Percentiles rank a stretch among this genome's conserved stretches.
Conservation (phyloP, 2,113 vertebrate species). For the Octodon degus region DNA sequence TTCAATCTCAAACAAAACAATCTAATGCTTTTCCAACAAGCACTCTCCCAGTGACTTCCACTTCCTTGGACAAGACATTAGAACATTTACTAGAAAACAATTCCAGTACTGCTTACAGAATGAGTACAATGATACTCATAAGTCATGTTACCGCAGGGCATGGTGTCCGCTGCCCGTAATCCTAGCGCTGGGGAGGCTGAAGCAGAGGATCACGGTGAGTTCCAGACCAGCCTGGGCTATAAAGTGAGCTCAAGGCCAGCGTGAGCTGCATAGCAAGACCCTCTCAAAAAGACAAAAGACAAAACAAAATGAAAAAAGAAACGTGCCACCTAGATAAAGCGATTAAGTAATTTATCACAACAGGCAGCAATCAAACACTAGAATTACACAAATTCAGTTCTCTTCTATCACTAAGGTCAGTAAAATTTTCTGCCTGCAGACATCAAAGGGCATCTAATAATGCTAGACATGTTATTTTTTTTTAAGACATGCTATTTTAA, state of each 20-base stretch:
- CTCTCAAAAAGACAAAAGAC: too few relatives aligned
- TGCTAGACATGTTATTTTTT: too few relatives aligned
- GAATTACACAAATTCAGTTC: neutral
- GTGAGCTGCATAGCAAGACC: too few relatives aligned
- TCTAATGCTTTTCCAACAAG: neutral
- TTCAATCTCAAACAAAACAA: neutral
- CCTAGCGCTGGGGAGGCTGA: too few relatives aligned
- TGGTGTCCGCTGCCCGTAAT: too few relatives aligned
- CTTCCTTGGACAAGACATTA: conserved; percentile 3
- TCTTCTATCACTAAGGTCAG: neutral
- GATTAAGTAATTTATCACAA: neutral
- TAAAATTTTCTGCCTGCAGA: neutral
- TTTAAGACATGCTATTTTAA: neutral
- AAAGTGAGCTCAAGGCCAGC: too few relatives aligned
- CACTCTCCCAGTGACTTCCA: neutral
- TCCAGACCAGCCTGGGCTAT: too few relatives aligned
- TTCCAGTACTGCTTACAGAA: neutral
- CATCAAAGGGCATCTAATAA: neutral
- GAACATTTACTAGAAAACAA: neutral
- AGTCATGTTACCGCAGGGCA: neutral
- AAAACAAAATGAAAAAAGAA: too few relatives aligned
- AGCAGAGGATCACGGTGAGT: too few relatives aligned
- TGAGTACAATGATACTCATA: neutral
- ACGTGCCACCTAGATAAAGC: neutral
- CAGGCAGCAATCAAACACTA: neutral